phyloP scores from a whole-genome alignment of 2,797 vertebrate species.

The Eurystomus glaucurus region DNA sequence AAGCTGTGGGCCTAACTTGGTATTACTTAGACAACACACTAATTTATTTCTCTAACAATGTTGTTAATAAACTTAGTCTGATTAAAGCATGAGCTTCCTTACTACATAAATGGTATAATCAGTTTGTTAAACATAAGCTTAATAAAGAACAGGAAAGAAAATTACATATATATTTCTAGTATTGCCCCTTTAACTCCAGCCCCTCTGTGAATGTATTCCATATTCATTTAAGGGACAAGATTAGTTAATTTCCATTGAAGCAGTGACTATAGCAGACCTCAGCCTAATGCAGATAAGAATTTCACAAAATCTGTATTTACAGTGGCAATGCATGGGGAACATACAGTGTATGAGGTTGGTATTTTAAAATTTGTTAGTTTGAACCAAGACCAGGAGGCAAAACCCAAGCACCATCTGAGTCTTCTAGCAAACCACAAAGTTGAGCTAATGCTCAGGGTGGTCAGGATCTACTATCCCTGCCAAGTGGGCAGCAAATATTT shows the following conservation, averaged over 20 bases:
- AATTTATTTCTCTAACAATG: not conserved
- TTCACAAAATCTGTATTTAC: not conserved
- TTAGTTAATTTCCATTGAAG: not conserved
- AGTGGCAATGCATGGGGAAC: not conserved
- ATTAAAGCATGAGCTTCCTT: not conserved
- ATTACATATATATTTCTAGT: not conserved
- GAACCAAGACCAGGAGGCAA: not conserved
- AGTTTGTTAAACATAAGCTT: not conserved
- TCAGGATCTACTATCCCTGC: not conserved
- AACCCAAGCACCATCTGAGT: not conserved
- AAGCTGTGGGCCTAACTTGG: not conserved
- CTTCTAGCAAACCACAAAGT: not conserved
- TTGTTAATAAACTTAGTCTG: not conserved
- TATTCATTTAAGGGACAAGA: not conserved
- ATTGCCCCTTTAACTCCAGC: not conserved
- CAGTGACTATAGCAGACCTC: not conserved
- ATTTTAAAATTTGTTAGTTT: not conserved
- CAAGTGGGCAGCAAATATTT: not conserved
- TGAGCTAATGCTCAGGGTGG: not conserved
- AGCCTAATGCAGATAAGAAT: not conserved
- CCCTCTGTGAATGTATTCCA: not conserved
- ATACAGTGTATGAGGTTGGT: not conserved
- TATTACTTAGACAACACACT: not conserved
- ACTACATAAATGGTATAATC: not conserved
- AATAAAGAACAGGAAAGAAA: not conserved